A percentile compares a stretch with the other conserved stretches of the same genome.
phyloP scores from a whole-genome alignment of 2,113 vertebrate genomes.

The Polyodon spathula region DNA sequence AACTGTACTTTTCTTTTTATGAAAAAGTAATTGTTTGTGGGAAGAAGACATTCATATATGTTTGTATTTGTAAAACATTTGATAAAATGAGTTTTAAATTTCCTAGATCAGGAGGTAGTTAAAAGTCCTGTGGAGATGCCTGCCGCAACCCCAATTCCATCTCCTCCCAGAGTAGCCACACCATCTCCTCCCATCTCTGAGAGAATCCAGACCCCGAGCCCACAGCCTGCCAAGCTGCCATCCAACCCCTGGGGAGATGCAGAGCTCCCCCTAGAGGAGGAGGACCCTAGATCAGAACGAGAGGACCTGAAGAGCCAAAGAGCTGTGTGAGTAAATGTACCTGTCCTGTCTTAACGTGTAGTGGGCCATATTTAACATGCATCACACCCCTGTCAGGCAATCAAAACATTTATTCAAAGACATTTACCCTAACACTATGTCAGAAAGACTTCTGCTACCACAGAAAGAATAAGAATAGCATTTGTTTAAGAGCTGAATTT shows the following conservation, averaged over 20 bases:
- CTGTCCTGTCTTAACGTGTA: no score
- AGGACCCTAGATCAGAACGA: conserved; percentile 48
- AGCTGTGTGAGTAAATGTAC: conserved; percentile 54
- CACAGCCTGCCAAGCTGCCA: conserved; percentile 22
- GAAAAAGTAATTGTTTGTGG: no score
- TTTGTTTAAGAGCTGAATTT: no score
- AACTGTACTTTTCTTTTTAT: no score
- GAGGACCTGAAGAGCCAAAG: conserved; percentile 29
- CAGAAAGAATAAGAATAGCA: no score
- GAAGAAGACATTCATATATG: no score
- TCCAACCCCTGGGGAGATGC: conserved; percentile 49
- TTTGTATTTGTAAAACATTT: no score
- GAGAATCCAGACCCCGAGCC: conserved; percentile 17
- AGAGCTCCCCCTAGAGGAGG: conserved; percentile 72
- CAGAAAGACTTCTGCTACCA: no score
- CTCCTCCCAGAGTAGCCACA: conserved; percentile 37
- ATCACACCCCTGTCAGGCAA: no score
- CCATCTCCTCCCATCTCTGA: conserved; percentile 48
- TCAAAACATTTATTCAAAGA: no score
- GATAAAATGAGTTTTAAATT: conserved; percentile 6
- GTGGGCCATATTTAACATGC: no score
- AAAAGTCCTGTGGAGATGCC: conserved; percentile 50
- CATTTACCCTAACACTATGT: no score
- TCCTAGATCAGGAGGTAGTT: conserved; percentile 9
- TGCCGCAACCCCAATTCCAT: conserved; percentile 48